phyloP scores from a whole-genome alignment of 2,888 invertebrate genomes.

The Cheiracanthium punctorium region DNA sequence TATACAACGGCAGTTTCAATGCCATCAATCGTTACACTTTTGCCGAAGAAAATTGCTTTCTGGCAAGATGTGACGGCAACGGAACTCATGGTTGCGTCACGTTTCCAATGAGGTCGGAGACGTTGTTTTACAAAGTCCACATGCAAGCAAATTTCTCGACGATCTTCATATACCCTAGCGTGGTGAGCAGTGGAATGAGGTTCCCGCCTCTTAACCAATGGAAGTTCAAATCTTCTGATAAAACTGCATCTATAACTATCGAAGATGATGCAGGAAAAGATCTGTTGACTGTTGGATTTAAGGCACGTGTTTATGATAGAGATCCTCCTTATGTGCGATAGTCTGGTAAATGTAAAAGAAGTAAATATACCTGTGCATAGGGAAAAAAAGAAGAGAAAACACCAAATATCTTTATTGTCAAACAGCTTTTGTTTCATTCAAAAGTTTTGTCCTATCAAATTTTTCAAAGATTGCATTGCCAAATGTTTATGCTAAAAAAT shows the following conservation, averaged over 20 bases:
- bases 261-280: neutral
- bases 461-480: too few relatives aligned
- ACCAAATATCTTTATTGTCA: too few relatives aligned
- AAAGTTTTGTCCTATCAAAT: too few relatives aligned
- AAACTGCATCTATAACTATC: neutral
- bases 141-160: conserved; percentile 31
- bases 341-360: too few relatives aligned
- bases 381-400: too few relatives aligned
- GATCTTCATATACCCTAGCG: conserved; percentile 25
- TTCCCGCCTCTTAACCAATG: conserved; percentile 2
- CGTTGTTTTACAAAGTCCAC: conserved; percentile 24
- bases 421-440: too few relatives aligned
- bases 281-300: conserved; percentile 22
- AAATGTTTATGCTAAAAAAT: too few relatives aligned
- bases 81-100: neutral
- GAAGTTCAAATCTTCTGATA: neutral
- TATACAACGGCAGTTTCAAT: conserved; percentile 37
- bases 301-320: conserved; percentile 28
- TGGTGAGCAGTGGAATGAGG: conserved; percentile 12
- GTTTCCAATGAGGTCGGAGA: conserved; percentile 1
- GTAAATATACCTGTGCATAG: too few relatives aligned
- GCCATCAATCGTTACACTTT: neutral
- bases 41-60: conserved; percentile 36
- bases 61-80: conserved; percentile 17
- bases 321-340: conserved; percentile 36